phyloP scores from a whole-genome alignment of 2,888 invertebrate species.

The Drosophila kambysellisi region DNA sequence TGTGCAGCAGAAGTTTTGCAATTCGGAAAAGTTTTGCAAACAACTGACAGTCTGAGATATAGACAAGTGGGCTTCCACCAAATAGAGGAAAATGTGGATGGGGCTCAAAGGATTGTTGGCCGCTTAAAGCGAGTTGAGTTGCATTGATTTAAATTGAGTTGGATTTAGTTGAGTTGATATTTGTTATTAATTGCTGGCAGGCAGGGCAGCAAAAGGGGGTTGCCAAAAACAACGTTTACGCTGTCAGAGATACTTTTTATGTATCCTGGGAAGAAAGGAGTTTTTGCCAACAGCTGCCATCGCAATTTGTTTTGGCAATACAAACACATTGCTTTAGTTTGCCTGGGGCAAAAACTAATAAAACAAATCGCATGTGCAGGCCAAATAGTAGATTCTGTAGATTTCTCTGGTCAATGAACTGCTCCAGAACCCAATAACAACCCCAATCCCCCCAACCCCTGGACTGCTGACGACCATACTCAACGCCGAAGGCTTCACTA shows the following conservation, averaged over 20 bases:
- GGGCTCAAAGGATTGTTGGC: conserved; percentile 5
- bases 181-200: conserved; percentile 70
- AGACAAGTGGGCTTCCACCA: conserved; percentile 33
- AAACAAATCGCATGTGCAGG: conserved; percentile 79
- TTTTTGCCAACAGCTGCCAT: conserved; percentile 68
- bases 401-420: conserved; percentile 74
- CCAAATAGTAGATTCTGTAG: conserved; percentile 60
- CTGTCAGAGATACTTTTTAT: conserved; percentile 32
- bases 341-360: conserved; percentile 69
- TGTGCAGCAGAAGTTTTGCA: conserved; percentile 74
- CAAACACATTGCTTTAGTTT: conserved; percentile 44
- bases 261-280: conserved; percentile 25
- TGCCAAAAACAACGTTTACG: conserved; percentile 68
- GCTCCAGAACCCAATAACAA: conserved; percentile 21
- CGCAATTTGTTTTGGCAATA: conserved; percentile 62
- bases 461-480: conserved; percentile 21
- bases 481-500: conserved; percentile 36
- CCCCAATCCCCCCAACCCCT: conserved; percentile 14
- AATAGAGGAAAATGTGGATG: conserved; percentile 2
- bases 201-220: conserved; percentile 36
- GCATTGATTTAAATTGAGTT: conserved; percentile 40
- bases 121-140: conserved; percentile 42
- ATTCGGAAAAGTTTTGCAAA: conserved; percentile 53
- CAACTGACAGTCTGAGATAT: conserved; percentile 32
- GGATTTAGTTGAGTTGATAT: conserved; percentile 46